Evolutionary conservation across 2,113 vertebrate genomes (phyloP), one percentile per base, ranked within the genome.

Genomic region (Cricetomys ansorgei): DNA sequence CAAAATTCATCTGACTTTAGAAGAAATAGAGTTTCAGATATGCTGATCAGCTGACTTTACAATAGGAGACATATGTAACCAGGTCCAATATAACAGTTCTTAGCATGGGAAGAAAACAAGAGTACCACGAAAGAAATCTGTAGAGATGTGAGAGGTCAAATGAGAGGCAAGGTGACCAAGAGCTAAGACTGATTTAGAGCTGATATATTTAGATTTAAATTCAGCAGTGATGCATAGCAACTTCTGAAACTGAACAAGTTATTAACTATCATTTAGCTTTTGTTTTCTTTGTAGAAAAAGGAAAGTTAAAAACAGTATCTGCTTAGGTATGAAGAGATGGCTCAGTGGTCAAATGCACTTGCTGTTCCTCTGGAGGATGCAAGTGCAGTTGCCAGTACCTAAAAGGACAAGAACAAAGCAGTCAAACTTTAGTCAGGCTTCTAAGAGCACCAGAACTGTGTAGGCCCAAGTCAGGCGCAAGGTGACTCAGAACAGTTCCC

Each of bases 1-100:
- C 53, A 40, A 69, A 27, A 34, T 83, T 89, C 77, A 19, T 90
- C 93, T 94, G 92, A 62, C 19, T 90, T 89, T 48, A 90, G 43
- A 34, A 73, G 57, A 87, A 76, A 77, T 43, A 43, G 0, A 48
- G 53, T 40, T 96, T 29, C 21, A 50, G 37, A 31, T 25, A 45
- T 72, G 34, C 16, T 57, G 50, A 67, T n/a, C 3, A 64, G 4
- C 5, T 50, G 43, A 55, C 21, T 65, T 45, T 75, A 34, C 81
- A 90, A 70, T 65, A 79, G 4, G 15, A 7, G 69, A 15, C 53
- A n/a, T 76, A 55, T 48, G 21, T 72, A 65, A 3, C 6, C 45
- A 37, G 8, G 5, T 7, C 12, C 15, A 80, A 50, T 57, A 59
- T n/a, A 79, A 95, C 40, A 13, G 34, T 43, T 40, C 40, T 70